Evolutionary conservation across 2,888 invertebrate genomes (phyloP).

Genomic region (Cinara cedri): DNA sequence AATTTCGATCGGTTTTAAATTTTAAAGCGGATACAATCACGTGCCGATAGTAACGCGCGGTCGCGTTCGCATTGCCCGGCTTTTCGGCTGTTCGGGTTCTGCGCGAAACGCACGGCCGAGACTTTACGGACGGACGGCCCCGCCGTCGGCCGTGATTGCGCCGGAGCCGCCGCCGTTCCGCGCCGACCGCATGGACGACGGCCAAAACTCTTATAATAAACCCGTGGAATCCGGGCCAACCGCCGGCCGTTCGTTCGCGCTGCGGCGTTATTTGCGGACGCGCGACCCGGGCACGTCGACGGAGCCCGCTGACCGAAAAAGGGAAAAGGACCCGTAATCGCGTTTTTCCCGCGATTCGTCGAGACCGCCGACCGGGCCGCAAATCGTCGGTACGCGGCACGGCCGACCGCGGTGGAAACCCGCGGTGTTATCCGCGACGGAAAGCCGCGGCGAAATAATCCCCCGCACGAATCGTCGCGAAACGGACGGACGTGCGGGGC

Average conservation of each 20-base stretch:
- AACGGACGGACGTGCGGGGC: no score
- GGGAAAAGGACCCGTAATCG: conserved; percentile 31
- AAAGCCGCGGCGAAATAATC: no score
- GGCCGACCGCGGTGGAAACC: no score
- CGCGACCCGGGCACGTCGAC: background rate
- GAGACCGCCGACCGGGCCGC: conserved; percentile 24
- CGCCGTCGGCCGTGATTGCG: background rate
- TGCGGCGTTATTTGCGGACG: conserved; percentile 52
- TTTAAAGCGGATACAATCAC: no score
- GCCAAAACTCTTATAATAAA: conserved; percentile 53
- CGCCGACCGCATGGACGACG: conserved; percentile 6
- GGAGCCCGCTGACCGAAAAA: conserved; percentile 54
- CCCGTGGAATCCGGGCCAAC: conserved; percentile 55
- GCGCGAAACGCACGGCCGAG: no score
- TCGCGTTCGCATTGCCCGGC: no score
- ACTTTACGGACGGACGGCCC: no score
- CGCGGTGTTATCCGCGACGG: no score
- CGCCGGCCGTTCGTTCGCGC: conserved; percentile 31
- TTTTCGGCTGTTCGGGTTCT: no score
- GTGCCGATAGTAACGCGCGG: no score
- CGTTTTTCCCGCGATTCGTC: background rate
- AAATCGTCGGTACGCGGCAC: conserved; percentile 3
- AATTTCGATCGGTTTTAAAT: no score
- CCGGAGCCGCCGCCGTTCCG: background rate
- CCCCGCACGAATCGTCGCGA: no score